Evolutionary conservation across 1,140 invertebrate species (phyloP), one percentile per base, ranked within the genome.

Genomic region (Drosophila navojoa): DNA sequence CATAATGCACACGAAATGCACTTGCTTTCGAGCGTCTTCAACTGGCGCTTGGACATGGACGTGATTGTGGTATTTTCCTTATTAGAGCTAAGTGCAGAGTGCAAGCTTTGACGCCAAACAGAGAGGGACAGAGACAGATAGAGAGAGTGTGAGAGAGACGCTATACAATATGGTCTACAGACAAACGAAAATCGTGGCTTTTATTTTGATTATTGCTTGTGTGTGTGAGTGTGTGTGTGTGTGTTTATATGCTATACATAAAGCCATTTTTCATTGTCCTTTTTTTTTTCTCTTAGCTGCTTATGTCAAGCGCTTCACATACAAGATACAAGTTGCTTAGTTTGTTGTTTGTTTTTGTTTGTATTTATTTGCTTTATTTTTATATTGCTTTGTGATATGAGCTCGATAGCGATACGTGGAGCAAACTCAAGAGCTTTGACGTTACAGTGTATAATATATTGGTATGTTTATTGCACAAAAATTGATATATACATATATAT

Each of bases 361-460:
- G 42, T 45, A 11, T 64, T 22, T 27, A 22, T 5, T 32, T 49
- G n/a, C 4, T 40, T 58, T 61, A 19, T 63, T 40, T 2, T 44
- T 40, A 49, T 0, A 40, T 13, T 40, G 40, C 9, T 35, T 72
- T 29, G 19, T 55, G 50, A 42, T 60, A 35, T 67, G 54, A 58
- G 76, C 82, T 70, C 69, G 80, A 77, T 85, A 85, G 80, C 89
- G 80, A 81, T 81, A 89, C 87, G 82, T 90, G 89, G 81, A 90
- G 80, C 76, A 82, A 86, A 90, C 89, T 81, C 81, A 82, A 77
- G 54, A 82, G 89, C 71, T 91, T 80, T 67, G 71, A 62, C 81
- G 81, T 90, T 91, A 91, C 90, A 91, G 84, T 91, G 89, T 89
- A 86, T 89, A 87, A 87, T 72, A 67, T 81, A 87, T 62, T 62